Percentiles rank a stretch among this genome's conserved stretches.
Evolutionary conservation across 2,797 vertebrate species (phyloP).

Genomic region (Lagodon rhomboides): DNA sequence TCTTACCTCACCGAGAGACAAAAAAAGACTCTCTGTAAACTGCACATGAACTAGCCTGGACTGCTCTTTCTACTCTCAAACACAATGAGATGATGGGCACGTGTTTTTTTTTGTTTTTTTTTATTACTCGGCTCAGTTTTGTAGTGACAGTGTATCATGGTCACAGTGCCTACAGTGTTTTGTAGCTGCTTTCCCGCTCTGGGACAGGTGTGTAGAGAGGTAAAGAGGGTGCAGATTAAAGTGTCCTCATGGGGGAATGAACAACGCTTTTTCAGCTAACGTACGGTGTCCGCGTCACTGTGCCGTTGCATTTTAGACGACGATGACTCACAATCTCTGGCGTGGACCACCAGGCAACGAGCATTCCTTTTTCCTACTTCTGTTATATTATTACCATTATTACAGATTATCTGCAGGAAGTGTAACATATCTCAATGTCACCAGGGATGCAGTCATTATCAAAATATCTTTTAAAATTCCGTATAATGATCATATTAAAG

Average conservation of each 20-base stretch:
- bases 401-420: conserved; percentile 42
- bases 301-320: conserved; percentile 70
- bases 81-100: conserved; percentile 41
- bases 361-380: conserved; percentile 54
- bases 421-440: conserved; percentile 32
- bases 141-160: conserved; percentile 70
- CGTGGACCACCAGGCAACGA: conserved; percentile 40
- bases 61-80: conserved; percentile 40
- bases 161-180: conserved; percentile 83
- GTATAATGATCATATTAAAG: conserved; percentile 11
- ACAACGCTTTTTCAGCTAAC: conserved; percentile 36
- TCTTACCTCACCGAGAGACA: conserved; percentile 68
- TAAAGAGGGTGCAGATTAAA: conserved; percentile 34
- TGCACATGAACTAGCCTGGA: conserved; percentile 60
- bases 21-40: conserved; percentile 50
- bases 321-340: conserved; percentile 41
- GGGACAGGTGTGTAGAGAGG: conserved; percentile 8
- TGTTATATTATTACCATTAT: conserved; percentile 30
- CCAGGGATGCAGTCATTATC: conserved; percentile 14
- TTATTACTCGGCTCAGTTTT: conserved; percentile 67
- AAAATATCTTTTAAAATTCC: conserved; percentile 14
- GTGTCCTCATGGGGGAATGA: conserved; percentile 24
- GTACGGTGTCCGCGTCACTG: conserved; percentile 60
- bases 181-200: conserved; percentile 67
- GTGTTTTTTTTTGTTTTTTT: conserved; percentile 43